These are phyloP conservation scores for Cerastoderma edule DNA, from an alignment of 2,888 invertebrate species.

Conservation along the genomic window DNA sequence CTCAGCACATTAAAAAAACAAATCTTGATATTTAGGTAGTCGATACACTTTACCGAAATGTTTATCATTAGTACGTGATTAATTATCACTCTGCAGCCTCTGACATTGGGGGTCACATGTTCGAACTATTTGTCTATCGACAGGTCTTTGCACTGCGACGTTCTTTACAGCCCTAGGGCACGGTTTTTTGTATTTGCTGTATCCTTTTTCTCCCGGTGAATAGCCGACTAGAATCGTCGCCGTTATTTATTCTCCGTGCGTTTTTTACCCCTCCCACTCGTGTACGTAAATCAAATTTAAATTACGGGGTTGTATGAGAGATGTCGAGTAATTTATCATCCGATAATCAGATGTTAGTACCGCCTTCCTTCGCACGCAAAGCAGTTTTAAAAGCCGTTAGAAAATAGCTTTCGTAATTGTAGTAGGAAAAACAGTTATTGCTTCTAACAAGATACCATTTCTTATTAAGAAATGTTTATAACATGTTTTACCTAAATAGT, in stretches of 20 bases:
- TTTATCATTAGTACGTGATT: conserved; percentile 25
- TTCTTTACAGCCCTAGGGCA: conserved; percentile 16
- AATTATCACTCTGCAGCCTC: conserved; percentile 5
- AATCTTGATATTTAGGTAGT: background rate
- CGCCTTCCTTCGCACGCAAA: too few species aligned
- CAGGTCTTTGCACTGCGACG: background rate
- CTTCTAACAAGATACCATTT: too few species aligned
- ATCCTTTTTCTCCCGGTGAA: too few species aligned
- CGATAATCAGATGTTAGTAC: conserved; percentile 10
- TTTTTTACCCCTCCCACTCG: conserved; percentile 25
- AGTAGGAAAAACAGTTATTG: too few species aligned
- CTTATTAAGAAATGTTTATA: too few species aligned
- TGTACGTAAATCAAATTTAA: conserved; percentile 25
- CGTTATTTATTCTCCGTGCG: background rate
- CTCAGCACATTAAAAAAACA: conserved; percentile 4
- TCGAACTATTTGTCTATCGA: conserved; percentile 2
- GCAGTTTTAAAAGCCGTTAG: too few species aligned
- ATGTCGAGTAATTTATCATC: conserved; percentile 16
- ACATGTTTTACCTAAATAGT: too few species aligned
- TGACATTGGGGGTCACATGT: conserved; percentile 12
- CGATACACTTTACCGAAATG: conserved; percentile 17
- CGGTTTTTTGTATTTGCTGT: conserved; percentile 6
- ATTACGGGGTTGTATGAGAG: conserved; percentile 12
- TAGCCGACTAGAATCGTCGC: background rate
- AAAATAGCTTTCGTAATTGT: too few species aligned